Evolutionary conservation across 2,797 vertebrate species (phyloP).

Genomic region (Taenioides sp.): DNA sequence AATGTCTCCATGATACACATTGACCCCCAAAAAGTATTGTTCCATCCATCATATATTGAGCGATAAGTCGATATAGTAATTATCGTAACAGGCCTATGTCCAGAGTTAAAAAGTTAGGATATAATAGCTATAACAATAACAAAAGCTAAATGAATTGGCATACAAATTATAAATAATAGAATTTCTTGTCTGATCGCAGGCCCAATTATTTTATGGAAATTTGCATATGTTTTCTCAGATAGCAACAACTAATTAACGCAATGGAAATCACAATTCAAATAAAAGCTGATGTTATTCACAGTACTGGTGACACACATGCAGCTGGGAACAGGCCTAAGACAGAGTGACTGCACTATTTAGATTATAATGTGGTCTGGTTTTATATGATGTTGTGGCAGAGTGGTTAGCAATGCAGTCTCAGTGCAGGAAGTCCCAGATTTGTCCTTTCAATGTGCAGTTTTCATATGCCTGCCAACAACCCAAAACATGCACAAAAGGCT

Average conservation of each 20-base stretch:
- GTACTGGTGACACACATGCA: conserved; percentile 35
- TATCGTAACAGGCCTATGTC: no score
- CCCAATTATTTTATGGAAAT: conserved; percentile 47
- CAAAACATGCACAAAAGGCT: not conserved
- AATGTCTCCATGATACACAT: no score
- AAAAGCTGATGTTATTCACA: conserved; percentile 39
- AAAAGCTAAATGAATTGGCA: conserved; percentile 29
- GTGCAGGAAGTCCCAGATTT: no score
- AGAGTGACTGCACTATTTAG: not conserved
- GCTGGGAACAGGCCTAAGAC: conserved; percentile 4
- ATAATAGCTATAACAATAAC: conserved; percentile 21
- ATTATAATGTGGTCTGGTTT: not conserved
- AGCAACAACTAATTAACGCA: conserved; percentile 53
- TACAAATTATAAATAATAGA: conserved; percentile 11
- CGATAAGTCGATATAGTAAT: no score
- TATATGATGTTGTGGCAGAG: not conserved
- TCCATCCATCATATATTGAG: no score
- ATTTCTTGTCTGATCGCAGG: conserved; percentile 15
- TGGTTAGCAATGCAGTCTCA: not conserved
- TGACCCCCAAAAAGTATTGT: no score
- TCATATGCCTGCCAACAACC: not conserved
- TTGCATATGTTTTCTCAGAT: conserved; percentile 44
- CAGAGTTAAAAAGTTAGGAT: conserved; percentile 7
- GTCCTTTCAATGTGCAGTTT: not conserved
- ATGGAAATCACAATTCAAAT: conserved; percentile 39